Base-by-base conservation (phyloP, 2,113 vertebrate species). In the Otocyon megalotis region DNA sequence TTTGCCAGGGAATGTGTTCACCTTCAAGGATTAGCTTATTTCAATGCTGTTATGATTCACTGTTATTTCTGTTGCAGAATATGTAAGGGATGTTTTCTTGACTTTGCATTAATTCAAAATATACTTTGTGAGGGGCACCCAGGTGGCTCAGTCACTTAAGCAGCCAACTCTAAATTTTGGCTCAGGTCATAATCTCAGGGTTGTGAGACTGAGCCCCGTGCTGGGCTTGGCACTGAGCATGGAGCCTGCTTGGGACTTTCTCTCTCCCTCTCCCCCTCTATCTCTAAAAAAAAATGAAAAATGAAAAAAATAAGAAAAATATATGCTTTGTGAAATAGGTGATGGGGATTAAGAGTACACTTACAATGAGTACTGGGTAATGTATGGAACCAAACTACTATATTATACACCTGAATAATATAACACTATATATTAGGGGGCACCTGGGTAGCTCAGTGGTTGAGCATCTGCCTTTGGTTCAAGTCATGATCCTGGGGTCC, bases 341-440 rank as follows among this genome's bases (percentile, higher is more conserved):
- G 43, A 76, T 9, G 43, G 35, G 37, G 72, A 50, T 30, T 50
- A 16, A 30, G 26, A 50, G 15, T 10, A 9, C 26, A 50, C 26
- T 10, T 22, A 13, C 12, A 8, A 43, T 2, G 74, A 50, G 26
- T 26, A 17, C 43, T 5, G 43, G 26, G 43, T 77, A 30, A 50
- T 2, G 1, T 9, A 30, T 1, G 14, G 3, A 2, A 50, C 15
- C 9, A 8, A 17, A 28, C 26, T 28, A 4, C 43, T 50, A 50
- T 2, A 9, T 15, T 2, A 8, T 50, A 28, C 43, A 2, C 72
- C 26, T 43, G 43, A 43, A 43, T 43, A 43, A 43, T 43, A 43
- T 43, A 43, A 43, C 43, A 43, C 43, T 43, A 43, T 43, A 43
- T 43, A 43, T 43, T 43, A 43, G 43, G 43, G 43, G 43, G 43